These are phyloP conservation scores for Hylia prasina DNA, from an alignment of 2,113 vertebrate genomes.

Conservation along the genomic window DNA sequence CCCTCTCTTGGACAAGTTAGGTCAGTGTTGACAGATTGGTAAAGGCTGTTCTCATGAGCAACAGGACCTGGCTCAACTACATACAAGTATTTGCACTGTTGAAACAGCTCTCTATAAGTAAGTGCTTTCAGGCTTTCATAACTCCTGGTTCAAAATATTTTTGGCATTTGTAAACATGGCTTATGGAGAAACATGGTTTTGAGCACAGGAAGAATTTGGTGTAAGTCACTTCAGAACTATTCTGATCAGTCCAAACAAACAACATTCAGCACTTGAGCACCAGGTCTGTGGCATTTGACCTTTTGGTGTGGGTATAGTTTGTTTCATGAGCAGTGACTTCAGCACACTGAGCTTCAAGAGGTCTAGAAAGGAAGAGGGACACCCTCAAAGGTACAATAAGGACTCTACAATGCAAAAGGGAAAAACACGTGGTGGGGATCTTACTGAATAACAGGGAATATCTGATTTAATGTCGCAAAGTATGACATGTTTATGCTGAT, in stretches of 20 bases:
- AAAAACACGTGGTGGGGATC: neutral
- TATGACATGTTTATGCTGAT: neutral
- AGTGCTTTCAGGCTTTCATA: conserved; percentile 43
- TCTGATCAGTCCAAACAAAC: conserved; percentile 7
- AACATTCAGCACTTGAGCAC: neutral
- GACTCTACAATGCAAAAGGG: neutral
- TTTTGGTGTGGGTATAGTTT: neutral
- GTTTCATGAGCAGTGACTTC: neutral
- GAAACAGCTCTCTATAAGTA: conserved; percentile 37
- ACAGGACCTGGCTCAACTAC: neutral
- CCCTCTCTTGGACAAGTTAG: neutral
- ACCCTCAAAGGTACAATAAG: neutral
- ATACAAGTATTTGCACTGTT: neutral
- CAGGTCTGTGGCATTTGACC: neutral
- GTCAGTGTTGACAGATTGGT: conserved; percentile 4
- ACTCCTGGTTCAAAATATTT: conserved; percentile 31
- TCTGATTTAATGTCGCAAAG: neutral
- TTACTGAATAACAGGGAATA: neutral
- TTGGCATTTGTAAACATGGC: conserved; percentile 32
- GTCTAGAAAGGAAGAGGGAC: neutral
- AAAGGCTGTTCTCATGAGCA: conserved; percentile 11
- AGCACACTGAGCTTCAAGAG: neutral
- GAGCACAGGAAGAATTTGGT: conserved; percentile 21
- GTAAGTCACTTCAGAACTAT: neutral
- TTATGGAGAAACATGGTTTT: conserved; percentile 1